A percentile compares a stretch with the other conserved stretches of the same genome.
These are phyloP conservation scores for Muscidifurax raptorellus DNA, from an alignment of 1,140 invertebrate genomes.

Conservation along the genomic window DNA sequence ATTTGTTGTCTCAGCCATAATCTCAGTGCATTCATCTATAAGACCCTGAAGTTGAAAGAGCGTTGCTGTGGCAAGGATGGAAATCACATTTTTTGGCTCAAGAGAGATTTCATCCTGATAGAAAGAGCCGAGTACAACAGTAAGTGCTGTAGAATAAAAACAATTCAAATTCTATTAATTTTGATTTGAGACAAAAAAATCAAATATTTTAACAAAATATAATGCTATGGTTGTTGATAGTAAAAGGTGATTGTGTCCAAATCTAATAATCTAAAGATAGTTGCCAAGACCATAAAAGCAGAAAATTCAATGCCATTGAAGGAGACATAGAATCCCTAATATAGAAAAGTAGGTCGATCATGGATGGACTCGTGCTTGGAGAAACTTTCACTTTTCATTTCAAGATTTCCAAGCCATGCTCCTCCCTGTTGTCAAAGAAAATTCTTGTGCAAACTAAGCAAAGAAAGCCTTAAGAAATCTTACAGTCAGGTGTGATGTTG, in stretches of 20 bases:
- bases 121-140: conserved; percentile 85
- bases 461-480: conserved; percentile 57
- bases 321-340: conserved; percentile 49
- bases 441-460: background rate
- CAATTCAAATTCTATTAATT: conserved; percentile 12
- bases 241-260: too few relatives aligned
- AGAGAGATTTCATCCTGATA: conserved; percentile 87
- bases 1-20: conserved; percentile 87
- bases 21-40: conserved; percentile 84
- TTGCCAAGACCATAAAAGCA: conserved; percentile 48
- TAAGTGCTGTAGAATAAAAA: conserved; percentile 77
- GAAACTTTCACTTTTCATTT: conserved; percentile 57
- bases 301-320: conserved; percentile 25
- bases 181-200: background rate
- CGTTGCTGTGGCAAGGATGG: conserved; percentile 85
- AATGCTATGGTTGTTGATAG: background rate
- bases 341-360: conserved; percentile 55
- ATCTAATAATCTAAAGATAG: background rate
- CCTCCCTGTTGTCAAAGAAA: background rate
- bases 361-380: conserved; percentile 35
- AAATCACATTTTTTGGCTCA: conserved; percentile 82
- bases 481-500: conserved; percentile 83
- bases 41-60: conserved; percentile 86
- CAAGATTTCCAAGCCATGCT: background rate
- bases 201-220: background rate